Conservation (phyloP, 2,113 vertebrate species). For the Atlantisia rogersi region DNA sequence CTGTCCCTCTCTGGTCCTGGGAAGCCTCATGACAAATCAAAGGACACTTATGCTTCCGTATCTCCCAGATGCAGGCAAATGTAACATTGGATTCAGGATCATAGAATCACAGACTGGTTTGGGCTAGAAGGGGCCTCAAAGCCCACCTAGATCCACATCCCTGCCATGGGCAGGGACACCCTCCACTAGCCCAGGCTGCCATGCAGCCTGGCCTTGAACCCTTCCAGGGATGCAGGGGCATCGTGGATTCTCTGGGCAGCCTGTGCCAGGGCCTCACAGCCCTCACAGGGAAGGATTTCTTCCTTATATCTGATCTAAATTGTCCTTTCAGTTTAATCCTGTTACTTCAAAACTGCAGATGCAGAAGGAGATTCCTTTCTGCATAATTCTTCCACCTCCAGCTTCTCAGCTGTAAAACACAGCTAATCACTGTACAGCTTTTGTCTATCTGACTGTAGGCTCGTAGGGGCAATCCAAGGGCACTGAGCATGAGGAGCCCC, state of each 20-base stretch:
- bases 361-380: background rate
- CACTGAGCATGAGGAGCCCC: rapidly evolving
- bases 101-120: too few relatives aligned
- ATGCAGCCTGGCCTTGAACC: too few relatives aligned
- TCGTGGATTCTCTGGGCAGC: too few relatives aligned
- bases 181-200: too few relatives aligned
- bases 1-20: background rate
- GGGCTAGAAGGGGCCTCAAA: too few relatives aligned
- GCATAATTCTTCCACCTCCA: background rate
- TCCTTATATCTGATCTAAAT: too few relatives aligned
- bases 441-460: background rate
- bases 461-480: background rate
- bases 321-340: background rate
- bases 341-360: background rate
- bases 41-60: background rate
- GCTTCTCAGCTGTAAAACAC: background rate
- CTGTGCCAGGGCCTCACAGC: too few relatives aligned
- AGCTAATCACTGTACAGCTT: background rate
- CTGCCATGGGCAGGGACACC: too few relatives aligned
- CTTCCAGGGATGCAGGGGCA: too few relatives aligned
- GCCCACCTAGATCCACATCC: too few relatives aligned
- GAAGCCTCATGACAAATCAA: background rate
- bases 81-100: background rate
- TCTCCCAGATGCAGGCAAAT: background rate
- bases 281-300: too few relatives aligned